Evolutionary conservation across 2,797 vertebrate genomes (phyloP).

Genomic region (Synanceia verrucosa): DNA sequence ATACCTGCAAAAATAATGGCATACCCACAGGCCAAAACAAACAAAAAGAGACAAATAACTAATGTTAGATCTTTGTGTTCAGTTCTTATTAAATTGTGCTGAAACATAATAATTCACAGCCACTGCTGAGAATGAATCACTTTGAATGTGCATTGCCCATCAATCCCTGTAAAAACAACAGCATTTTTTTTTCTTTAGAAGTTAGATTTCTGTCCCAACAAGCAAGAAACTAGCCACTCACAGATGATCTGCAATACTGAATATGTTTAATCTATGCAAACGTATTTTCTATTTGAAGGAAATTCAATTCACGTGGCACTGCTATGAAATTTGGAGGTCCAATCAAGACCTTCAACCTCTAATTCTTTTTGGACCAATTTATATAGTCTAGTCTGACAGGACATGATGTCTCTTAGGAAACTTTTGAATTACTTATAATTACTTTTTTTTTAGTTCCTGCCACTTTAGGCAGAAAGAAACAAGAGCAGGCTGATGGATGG

Average conservation of each 20-base stretch:
- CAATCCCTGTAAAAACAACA: background rate
- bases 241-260: background rate
- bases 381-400: constrained; percentile 22
- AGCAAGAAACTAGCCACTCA: background rate
- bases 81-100: background rate
- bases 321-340: background rate
- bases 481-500: constrained; percentile 32
- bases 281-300: background rate
- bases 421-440: constrained; percentile 42
- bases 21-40: background rate
- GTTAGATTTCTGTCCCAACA: background rate
- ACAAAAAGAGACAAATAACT: too few relatives aligned
- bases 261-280: constrained; percentile 3
- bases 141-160: background rate
- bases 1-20: background rate
- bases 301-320: background rate
- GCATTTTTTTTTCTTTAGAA: constrained; percentile 14
- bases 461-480: constrained; percentile 16
- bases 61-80: too few relatives aligned
- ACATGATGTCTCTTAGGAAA: constrained; percentile 13
- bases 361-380: constrained; percentile 8
- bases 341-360: constrained; percentile 16
- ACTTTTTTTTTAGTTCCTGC: constrained; percentile 28
- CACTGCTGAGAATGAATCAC: background rate
- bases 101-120: background rate